Evolutionary conservation across 1,140 invertebrate species (phyloP).

Genomic region (Drosophila kohkoa): DNA sequence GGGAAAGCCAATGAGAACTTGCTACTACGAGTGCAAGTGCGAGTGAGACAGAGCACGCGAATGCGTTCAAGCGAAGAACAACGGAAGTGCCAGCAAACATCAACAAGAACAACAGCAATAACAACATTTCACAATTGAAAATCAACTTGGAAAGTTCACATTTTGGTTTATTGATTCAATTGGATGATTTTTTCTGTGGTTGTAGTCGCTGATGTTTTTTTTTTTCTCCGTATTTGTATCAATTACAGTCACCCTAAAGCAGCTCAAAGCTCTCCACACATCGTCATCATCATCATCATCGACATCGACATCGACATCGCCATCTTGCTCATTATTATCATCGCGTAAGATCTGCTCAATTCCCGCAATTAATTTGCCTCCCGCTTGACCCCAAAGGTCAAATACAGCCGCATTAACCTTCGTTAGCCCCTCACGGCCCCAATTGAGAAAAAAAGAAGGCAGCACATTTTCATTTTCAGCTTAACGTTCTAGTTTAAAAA

Average conservation of each 20-base stretch:
- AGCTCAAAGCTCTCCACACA: neutral
- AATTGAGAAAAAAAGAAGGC: conserved; percentile 52
- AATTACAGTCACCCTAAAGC: conserved; percentile 54
- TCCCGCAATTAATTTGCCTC: conserved; percentile 78
- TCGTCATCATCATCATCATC: conserved; percentile 16
- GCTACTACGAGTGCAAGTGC: neutral
- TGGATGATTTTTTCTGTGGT: conserved; percentile 23
- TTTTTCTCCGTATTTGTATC: conserved; percentile 44
- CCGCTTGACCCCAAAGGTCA: conserved; percentile 76
- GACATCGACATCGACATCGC: conserved; percentile 6
- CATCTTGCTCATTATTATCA: conserved; percentile 13
- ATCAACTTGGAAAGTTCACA: conserved; percentile 46
- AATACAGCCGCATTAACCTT: conserved; percentile 83
- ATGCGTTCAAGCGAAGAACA: conserved; percentile 6
- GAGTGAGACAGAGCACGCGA: neutral
- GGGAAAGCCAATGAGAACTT: neutral
- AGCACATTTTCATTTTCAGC: conserved; percentile 46
- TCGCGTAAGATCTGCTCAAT: conserved; percentile 45
- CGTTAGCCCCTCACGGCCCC: conserved; percentile 69
- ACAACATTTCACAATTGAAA: conserved; percentile 42
- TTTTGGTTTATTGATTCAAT: conserved; percentile 72
- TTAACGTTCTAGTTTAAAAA: conserved; percentile 55
- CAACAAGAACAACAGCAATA: conserved; percentile 3
- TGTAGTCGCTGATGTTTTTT: neutral
- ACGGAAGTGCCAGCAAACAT: conserved; percentile 3